Percentiles rank a stretch among this genome's conserved stretches.
phyloP scores from a whole-genome alignment of 2,888 invertebrate genomes.

The Thalpophila matura region DNA sequence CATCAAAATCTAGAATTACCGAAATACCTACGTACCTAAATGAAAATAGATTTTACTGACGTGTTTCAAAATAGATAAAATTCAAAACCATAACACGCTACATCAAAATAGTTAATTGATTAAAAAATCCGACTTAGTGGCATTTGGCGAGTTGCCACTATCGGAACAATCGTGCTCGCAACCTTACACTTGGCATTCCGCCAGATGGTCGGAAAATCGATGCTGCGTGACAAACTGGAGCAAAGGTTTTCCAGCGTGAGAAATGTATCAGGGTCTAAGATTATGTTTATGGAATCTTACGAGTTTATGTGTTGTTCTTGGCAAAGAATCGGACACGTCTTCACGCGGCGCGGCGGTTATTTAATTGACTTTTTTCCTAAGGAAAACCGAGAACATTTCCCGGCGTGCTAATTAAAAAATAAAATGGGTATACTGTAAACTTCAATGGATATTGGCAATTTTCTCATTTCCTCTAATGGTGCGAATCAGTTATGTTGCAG shows the following conservation, averaged over 20 bases:
- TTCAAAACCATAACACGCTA: slow-evolving; percentile 44
- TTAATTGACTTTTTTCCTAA: neutral
- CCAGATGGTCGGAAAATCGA: slow-evolving; percentile 71
- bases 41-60: too few species aligned
- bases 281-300: slow-evolving; percentile 1
- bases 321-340: neutral
- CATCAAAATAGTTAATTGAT: slow-evolving; percentile 36
- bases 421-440: too few species aligned
- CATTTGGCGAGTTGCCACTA: slow-evolving; percentile 69
- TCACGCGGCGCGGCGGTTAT: neutral
- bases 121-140: slow-evolving; percentile 43
- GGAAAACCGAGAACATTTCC: too few species aligned
- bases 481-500: too few species aligned
- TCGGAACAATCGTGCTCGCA: slow-evolving; percentile 66
- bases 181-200: slow-evolving; percentile 70
- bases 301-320: neutral
- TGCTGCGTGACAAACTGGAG: slow-evolving; percentile 61
- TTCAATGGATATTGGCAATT: too few species aligned
- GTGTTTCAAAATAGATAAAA: too few species aligned
- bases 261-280: slow-evolving; percentile 11
- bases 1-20: neutral
- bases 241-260: slow-evolving; percentile 36
- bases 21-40: neutral
- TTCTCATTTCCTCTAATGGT: too few species aligned
- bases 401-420: neutral